Evolutionary conservation across 2,888 invertebrate genomes (phyloP).

Genomic region (Disparrhopalites patrizii): DNA sequence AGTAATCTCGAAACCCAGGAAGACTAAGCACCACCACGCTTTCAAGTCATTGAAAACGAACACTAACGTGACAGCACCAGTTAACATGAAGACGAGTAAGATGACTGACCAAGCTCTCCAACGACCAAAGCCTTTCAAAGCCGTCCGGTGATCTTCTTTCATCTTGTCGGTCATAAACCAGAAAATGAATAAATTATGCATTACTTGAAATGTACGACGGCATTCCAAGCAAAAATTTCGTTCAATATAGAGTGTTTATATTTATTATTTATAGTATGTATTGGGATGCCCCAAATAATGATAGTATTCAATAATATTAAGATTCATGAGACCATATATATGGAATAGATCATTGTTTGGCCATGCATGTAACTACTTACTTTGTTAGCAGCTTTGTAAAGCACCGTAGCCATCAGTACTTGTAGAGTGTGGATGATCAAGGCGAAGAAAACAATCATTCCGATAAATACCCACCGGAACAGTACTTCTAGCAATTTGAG

Average conservation of each 20-base stretch:
- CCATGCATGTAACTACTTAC: background rate
- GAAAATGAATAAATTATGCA: background rate
- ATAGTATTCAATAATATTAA: too few species aligned
- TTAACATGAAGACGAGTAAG: background rate
- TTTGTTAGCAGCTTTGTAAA: background rate
- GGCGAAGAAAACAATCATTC: background rate
- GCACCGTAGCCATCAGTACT: background rate
- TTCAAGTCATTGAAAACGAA: background rate
- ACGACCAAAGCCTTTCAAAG: background rate
- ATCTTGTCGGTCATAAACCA: too few species aligned
- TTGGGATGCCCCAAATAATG: too few species aligned
- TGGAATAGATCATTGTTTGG: background rate
- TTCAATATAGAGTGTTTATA: too few species aligned
- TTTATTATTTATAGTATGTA: too few species aligned
- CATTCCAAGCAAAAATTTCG: too few species aligned
- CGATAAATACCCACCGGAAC: background rate
- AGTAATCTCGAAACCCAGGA: background rate
- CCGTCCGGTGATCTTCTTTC: background rate
- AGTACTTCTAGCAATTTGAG: background rate
- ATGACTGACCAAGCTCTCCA: conserved; percentile 4
- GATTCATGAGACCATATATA: too few species aligned
- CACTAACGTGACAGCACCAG: background rate
- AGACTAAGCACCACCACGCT: background rate
- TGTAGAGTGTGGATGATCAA: background rate
- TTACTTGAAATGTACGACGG: too few species aligned